Evolutionary conservation across 2,797 vertebrate species (phyloP).

Genomic region (Rhynchonycteris naso): DNA sequence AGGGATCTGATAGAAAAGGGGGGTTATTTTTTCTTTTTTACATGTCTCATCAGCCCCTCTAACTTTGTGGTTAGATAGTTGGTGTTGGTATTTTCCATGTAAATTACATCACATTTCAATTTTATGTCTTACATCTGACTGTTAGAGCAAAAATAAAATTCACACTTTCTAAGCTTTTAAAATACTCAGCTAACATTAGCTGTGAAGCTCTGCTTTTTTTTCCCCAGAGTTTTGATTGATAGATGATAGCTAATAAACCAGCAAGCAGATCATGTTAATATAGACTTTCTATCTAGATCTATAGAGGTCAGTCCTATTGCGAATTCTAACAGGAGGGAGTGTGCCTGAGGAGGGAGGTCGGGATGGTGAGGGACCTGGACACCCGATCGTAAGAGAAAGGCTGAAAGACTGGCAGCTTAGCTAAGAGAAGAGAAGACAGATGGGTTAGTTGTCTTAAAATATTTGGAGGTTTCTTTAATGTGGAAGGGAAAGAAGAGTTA

Average conservation of each 20-base stretch:
- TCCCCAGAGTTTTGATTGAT: slow-evolving; percentile 27
- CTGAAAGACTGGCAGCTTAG: neutral
- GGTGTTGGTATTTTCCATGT: slow-evolving; percentile 38
- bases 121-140: slow-evolving; percentile 35
- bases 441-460: neutral
- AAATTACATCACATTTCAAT: slow-evolving; percentile 29
- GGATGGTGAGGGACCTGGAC: neutral
- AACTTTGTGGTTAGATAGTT: neutral
- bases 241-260: slow-evolving; percentile 46
- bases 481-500: neutral
- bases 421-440: neutral
- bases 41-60: neutral
- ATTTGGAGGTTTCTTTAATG: neutral
- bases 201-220: neutral
- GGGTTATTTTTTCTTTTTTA: neutral
- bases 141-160: slow-evolving; percentile 64
- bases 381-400: neutral
- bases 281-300: neutral
- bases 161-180: slow-evolving; percentile 60
- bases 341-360: neutral
- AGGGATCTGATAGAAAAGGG: neutral
- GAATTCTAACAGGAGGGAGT: neutral
- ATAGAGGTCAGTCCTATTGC: neutral
- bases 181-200: slow-evolving; percentile 54
- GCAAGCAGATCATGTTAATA: slow-evolving; percentile 30